Conservation (phyloP, 2,888 invertebrate species). For the Meghimatium bilineatum region DNA sequence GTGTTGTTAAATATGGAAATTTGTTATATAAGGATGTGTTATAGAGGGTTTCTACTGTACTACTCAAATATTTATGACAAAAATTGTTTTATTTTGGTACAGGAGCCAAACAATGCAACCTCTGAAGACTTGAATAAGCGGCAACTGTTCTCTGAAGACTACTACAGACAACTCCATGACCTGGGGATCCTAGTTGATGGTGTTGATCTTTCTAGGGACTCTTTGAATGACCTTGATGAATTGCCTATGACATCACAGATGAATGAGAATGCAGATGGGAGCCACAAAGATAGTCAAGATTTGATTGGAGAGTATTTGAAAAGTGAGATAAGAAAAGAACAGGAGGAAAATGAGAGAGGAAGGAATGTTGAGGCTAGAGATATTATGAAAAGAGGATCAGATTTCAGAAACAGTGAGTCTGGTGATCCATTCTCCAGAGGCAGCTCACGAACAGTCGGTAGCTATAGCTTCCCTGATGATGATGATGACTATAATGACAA, state of each 20-base stretch:
- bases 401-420: neutral
- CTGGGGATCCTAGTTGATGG: constrained; percentile 69
- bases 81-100: neutral
- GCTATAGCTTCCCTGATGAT: constrained; percentile 66
- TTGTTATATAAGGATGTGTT: too few relatives aligned
- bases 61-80: too few relatives aligned
- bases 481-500: constrained; percentile 2
- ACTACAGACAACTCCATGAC: constrained; percentile 68
- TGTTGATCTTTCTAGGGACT: constrained; percentile 60
- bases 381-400: constrained; percentile 47
- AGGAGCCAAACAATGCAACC: neutral
- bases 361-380: constrained; percentile 39
- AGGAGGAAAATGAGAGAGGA: constrained; percentile 22
- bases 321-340: constrained; percentile 37
- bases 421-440: constrained; percentile 4
- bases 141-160: constrained; percentile 67
- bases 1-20: too few relatives aligned
- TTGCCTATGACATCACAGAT: constrained; percentile 54
- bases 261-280: constrained; percentile 49
- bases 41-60: too few relatives aligned
- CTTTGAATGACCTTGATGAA: constrained; percentile 71
- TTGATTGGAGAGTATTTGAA: constrained; percentile 39
- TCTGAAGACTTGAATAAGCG: constrained; percentile 49
- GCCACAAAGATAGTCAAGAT: constrained; percentile 6
- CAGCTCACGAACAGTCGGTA: constrained; percentile 66